Evolutionary conservation across 2,797 vertebrate species (phyloP), one percentile per base, ranked within the genome.

Genomic region (Salarias fasciatus): DNA sequence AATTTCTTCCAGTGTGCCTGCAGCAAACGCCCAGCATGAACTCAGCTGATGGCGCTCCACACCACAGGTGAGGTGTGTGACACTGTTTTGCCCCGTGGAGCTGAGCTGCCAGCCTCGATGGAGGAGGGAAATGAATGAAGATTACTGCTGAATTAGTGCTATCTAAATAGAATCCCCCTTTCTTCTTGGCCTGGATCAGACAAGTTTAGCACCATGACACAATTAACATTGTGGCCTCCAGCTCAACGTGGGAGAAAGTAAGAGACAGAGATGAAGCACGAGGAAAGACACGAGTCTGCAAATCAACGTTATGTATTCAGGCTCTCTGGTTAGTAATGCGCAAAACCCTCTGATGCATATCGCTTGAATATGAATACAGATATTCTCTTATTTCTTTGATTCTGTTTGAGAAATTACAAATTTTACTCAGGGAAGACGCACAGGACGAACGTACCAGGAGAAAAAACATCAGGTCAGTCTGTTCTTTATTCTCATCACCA

Each of bases 211-310:
- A 61, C 52, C 11, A 1, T 66, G 69, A 51, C 49, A 72, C 73
- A 80, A 78, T 86, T 79, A 82, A 69, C 79, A 75, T 47, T 69
- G 50, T 62, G 63, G 74, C 70, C 64, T 46, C 51, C 31, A 69
- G 74, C 76, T 63, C 52, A 79, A 76, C 70, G 63, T 60, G 75
- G 13, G 35, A 47, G 51, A 67, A 65, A 74, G 44, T 35, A 24
- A 47, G 42, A 64, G 45, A 48, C 44, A 53, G 53, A 73, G 60
- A 54, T 70, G 73, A 61, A 77, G 47, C 38, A 41, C 12, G 37
- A 59, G 31, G 49, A 43, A 67, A 68, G 29, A 68, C 12, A 45
- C 57, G 45, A 75, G 73, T 28, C 62, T 51, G 69, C 72, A 82
- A 76, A 71, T 74, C 63, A 77, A 52, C 57, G 36, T 65, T 37